Evolutionary conservation across 1,140 invertebrate genomes (phyloP), one percentile per base, ranked within the genome.

Genomic region (Drosophila ohnishii): DNA sequence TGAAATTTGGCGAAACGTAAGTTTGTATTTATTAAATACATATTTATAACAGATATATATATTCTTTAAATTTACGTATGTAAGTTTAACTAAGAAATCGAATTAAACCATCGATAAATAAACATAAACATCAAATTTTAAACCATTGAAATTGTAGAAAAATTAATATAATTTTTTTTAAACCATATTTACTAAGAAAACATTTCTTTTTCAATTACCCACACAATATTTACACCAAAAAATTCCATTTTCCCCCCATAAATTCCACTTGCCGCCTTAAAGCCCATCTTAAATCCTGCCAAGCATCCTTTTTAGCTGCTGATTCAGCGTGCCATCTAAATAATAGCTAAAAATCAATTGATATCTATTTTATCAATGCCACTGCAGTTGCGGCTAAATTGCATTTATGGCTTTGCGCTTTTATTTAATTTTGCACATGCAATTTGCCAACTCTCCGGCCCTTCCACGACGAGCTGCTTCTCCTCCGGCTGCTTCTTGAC

Each of bases 401-500:
- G 84, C 80, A 88, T 88, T 88, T 88, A 88, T 88, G 84, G 85
- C 80, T 88, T 75, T 84, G 77, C 66, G 75, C 74, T 84, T 80
- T 82, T 79, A 79, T 86, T 81, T 86, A 75, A 79, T 79, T 86
- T 82, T 72, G 59, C 82, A 82, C 82, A 80, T 80, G 67, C 81
- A 84, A 84, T 84, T 84, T 84, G 69, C 80, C 70, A 47, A 34
- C 28, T 22, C 30, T 25, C 42, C 22, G 14, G 7, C 50, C 50
- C 19, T 53, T 28, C 13, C 40, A 35, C 19, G 11, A 8, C 30
- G 13, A 53, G 13, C 50, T 25, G 19, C 45, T n/a, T 13, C 40
- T n/a, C 22, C 40, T n/a, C 45, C 40, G 32, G 10, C 45, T 45
- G 55, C 47, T 30, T 39, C 77, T 64, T 48, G 59, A 42, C 42